These are phyloP conservation scores for Molossus alvarezi DNA, from an alignment of 2,797 vertebrate genomes.

Conservation along the genomic window DNA sequence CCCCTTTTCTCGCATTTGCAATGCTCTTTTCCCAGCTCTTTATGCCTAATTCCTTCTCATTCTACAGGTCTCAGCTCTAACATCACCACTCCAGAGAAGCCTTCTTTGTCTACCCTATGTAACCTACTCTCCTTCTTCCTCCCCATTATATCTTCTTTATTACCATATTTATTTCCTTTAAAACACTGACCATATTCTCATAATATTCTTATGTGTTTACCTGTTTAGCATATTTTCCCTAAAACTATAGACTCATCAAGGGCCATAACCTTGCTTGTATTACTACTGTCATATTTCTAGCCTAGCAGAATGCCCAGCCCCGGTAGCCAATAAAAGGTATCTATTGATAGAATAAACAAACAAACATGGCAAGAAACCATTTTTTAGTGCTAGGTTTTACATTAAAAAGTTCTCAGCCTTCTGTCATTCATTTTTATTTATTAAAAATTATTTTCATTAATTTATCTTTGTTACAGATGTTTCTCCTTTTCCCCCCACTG, in stretches of 20 bases:
- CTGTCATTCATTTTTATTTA: conserved; percentile 40
- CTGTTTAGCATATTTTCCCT: conserved; percentile 11
- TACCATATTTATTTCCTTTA: conserved; percentile 38
- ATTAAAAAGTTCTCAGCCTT: conserved; percentile 24
- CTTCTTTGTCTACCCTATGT: not conserved
- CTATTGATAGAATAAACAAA: conserved; percentile 63
- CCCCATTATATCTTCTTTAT: not conserved
- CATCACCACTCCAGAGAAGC: not conserved
- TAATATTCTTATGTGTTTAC: conserved; percentile 20
- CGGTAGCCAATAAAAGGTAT: conserved; percentile 23
- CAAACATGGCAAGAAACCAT: not conserved
- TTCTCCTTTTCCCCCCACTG: too few species aligned
- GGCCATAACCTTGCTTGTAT: not conserved
- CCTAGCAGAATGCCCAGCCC: not conserved
- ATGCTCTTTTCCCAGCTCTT: not conserved
- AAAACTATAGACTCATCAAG: conserved; percentile 12
- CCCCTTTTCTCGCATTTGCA: not conserved
- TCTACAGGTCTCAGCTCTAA: conserved; percentile 17
- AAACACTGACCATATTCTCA: conserved; percentile 23
- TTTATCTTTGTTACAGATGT: too few species aligned
- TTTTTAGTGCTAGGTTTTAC: conserved; percentile 26
- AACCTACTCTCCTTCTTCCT: not conserved
- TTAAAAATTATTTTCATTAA: too few species aligned
- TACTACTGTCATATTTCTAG: conserved; percentile 24
- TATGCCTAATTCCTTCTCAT: not conserved